A percentile compares a stretch with the other conserved stretches of the same genome.
Conservation (phyloP, 2,888 invertebrate species). For the Philhelius pedissequus region DNA sequence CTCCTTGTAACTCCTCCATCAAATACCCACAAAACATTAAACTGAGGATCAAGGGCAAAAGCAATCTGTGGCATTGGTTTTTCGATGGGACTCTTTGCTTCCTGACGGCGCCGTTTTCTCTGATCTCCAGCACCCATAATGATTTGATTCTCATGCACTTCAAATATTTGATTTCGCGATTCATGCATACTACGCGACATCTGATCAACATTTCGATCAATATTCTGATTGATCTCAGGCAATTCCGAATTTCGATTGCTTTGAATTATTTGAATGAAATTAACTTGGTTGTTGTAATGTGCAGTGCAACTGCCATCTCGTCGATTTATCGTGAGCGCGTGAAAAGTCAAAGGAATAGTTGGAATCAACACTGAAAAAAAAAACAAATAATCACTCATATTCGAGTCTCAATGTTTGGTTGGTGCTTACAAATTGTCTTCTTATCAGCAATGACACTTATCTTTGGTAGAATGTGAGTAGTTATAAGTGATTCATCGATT, state of each 20-base stretch:
- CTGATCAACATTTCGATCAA: slow-evolving; percentile 73
- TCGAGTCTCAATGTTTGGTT: background rate
- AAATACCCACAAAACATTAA: slow-evolving; percentile 96
- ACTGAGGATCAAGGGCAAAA: slow-evolving; percentile 88
- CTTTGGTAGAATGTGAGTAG: slow-evolving; percentile 91
- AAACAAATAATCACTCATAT: background rate
- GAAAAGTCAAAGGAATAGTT: slow-evolving; percentile 88
- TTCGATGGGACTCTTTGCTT: slow-evolving; percentile 70
- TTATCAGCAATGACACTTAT: slow-evolving; percentile 94
- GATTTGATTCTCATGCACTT: slow-evolving; percentile 74
- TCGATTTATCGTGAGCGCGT: slow-evolving; percentile 93
- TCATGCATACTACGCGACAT: slow-evolving; percentile 79
- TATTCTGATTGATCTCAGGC: slow-evolving; percentile 77
- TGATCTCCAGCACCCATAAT: slow-evolving; percentile 65
- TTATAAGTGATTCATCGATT: slow-evolving; percentile 95
- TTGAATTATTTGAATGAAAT: slow-evolving; percentile 86
- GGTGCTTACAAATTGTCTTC: slow-evolving; percentile 88
- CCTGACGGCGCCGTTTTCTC: slow-evolving; percentile 71
- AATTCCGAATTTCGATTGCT: slow-evolving; percentile 78
- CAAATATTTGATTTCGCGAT: slow-evolving; percentile 78
- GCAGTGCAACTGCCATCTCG: slow-evolving; percentile 92
- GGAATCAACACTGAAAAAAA: slow-evolving; percentile 87
- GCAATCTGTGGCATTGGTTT: slow-evolving; percentile 77
- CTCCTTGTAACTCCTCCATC: slow-evolving; percentile 81
- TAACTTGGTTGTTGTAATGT: slow-evolving; percentile 91